Evolutionary conservation across 2,797 vertebrate species (phyloP), one percentile per base, ranked within the genome.

Genomic region (Pristis pectinata): DNA sequence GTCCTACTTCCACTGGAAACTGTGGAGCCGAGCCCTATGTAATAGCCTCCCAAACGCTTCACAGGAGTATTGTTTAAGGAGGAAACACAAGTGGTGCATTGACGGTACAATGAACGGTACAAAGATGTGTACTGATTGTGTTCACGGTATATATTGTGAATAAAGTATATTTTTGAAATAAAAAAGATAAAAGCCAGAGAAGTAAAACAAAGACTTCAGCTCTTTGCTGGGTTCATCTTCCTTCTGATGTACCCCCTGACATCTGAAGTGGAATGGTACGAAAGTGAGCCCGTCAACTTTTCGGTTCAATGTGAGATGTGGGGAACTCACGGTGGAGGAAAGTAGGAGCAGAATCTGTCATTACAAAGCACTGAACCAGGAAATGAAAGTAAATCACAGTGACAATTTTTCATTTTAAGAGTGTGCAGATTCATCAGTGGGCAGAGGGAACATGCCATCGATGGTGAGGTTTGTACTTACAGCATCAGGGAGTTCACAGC

Each of bases 401-500:
- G 6, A 4, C 2, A 2, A n/a, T 53, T 56, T 82, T 53, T 53
- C 3, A 89, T 61, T 89, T 34, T 15, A 61, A n/a, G 15, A 89
- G 15, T 67, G 27, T 41, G 49, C 44, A 53, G 49, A 85, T 56
- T 74, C 67, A 72, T 22, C 41, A 56, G 22, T 76, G 27, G 53
- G 27, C 70, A 74, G 44, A 93, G 92, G 41, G 30, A 94, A 74
- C 34, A 15, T 72, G 72, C 24, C 27, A 34, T 76, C 3, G 87
- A 91, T 22, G n/a, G 37, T 0, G 22, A 9, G 41, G 24, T 70
- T 44, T 93, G 64, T 94, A 76, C 85, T 96, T 94, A 94, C 93
- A 93, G 94, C 3, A 56, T 94, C 94, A 53, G 95, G 44, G 91
- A 95, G 19, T 95, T 95, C 95, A 95, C 64, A 95, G 37, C 94